phyloP scores from a whole-genome alignment of 1,140 invertebrate species.

The Megathymus violae region DNA sequence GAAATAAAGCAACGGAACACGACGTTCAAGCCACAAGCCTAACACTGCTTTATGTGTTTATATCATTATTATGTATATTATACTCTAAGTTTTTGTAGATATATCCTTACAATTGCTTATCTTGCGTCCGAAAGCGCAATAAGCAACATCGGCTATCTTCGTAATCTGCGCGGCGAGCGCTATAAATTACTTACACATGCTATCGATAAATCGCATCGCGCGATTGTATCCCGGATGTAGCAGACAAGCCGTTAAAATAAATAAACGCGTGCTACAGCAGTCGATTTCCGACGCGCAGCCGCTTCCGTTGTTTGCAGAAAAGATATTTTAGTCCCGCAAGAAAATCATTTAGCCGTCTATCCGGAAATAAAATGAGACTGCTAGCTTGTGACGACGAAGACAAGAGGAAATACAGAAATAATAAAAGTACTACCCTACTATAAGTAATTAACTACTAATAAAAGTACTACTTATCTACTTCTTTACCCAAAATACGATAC shows the following conservation, averaged over 20 bases:
- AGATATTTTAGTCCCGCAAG: slow-evolving; percentile 46
- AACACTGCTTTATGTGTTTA: too few species aligned
- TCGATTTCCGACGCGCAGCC: slow-evolving; percentile 53
- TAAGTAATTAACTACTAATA: too few species aligned
- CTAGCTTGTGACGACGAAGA: background rate
- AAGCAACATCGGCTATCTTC: slow-evolving; percentile 42
- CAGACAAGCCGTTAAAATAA: slow-evolving; percentile 62
- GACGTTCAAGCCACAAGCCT: too few species aligned
- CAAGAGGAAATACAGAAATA: background rate
- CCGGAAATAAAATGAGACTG: slow-evolving; percentile 18
- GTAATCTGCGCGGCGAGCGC: slow-evolving; percentile 40
- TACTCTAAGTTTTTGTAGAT: slow-evolving; percentile 43
- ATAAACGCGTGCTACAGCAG: slow-evolving; percentile 52
- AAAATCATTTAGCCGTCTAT: slow-evolving; percentile 32
- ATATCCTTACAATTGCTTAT: slow-evolving; percentile 35
- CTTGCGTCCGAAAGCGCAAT: slow-evolving; percentile 25
- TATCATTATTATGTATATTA: too few species aligned
- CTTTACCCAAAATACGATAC: too few species aligned
- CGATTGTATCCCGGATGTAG: slow-evolving; percentile 59
- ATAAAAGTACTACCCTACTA: background rate
- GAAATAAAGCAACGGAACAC: too few species aligned
- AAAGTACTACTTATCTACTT: too few species aligned
- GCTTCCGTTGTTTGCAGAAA: slow-evolving; percentile 47
- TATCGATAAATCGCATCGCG: slow-evolving; percentile 53
- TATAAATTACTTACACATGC: slow-evolving; percentile 47